Evolutionary conservation across 2,113 vertebrate species (phyloP).

Genomic region (Heterotilapia buettikoferi): DNA sequence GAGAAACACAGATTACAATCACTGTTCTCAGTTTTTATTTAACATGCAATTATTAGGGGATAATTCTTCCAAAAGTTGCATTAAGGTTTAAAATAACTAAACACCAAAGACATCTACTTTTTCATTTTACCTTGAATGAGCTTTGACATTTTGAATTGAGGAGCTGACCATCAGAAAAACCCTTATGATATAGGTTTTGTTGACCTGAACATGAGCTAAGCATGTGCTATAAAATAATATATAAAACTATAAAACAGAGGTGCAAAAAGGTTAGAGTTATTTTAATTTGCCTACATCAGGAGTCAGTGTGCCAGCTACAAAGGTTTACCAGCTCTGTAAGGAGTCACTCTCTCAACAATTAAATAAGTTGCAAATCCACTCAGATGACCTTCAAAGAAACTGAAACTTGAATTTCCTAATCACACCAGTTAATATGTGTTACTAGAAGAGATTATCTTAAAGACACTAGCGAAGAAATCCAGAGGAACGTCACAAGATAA

Average conservation of each 20-base stretch:
- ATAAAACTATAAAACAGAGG: not conserved
- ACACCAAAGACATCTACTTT: not conserved
- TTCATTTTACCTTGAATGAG: not conserved
- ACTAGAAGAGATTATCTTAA: not conserved
- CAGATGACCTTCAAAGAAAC: not conserved
- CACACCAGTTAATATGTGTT: not conserved
- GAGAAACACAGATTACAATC: not conserved
- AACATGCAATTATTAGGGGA: not conserved
- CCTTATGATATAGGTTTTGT: not conserved
- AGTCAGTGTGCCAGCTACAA: not conserved
- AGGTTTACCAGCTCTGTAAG: not conserved
- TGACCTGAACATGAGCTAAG: not conserved
- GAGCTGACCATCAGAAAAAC: not conserved
- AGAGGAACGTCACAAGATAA: not conserved
- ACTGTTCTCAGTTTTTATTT: not conserved
- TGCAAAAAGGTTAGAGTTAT: not conserved
- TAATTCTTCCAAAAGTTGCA: not conserved
- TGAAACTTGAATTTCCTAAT: not conserved
- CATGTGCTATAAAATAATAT: not conserved
- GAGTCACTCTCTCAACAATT: not conserved
- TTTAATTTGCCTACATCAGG: not conserved
- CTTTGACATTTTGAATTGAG: not conserved
- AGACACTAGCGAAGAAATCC: not conserved
- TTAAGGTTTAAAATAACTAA: not conserved
- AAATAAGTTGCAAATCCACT: not conserved